Conservation (phyloP, 1,140 invertebrate species). For the Calliphora vicina region DNA sequence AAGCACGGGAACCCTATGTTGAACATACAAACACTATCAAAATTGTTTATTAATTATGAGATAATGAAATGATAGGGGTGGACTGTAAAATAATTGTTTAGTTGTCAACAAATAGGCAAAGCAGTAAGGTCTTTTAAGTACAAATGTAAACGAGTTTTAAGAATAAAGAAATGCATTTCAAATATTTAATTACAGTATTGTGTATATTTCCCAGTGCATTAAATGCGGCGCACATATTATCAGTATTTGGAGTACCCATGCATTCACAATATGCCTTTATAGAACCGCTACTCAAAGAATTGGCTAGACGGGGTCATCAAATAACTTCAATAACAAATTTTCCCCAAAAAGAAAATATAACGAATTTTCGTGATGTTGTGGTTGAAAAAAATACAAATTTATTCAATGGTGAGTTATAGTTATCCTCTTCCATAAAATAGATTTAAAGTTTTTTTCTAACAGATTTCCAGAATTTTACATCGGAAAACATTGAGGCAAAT, state of each 20-base stretch:
- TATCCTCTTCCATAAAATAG: background rate
- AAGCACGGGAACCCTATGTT: too few relatives aligned
- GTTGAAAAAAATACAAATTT: constrained; percentile 44
- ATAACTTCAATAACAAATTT: constrained; percentile 75
- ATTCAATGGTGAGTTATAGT: constrained; percentile 42
- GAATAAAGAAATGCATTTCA: background rate
- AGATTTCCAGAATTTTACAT: background rate
- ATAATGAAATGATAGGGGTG: too few relatives aligned
- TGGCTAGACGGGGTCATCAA: constrained; percentile 72
- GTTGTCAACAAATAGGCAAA: too few relatives aligned
- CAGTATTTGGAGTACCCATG: constrained; percentile 50
- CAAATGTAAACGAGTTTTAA: too few relatives aligned
- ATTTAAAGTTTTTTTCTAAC: background rate
- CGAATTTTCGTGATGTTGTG: constrained; percentile 53
- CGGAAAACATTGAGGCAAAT: background rate
- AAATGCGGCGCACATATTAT: constrained; percentile 48
- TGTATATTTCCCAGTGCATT: background rate
- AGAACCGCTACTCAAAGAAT: constrained; percentile 67
- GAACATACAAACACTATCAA: too few relatives aligned
- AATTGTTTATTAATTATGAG: too few relatives aligned
- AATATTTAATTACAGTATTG: background rate
- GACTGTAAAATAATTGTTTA: too few relatives aligned
- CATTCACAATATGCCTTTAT: constrained; percentile 56
- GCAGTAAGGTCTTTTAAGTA: too few relatives aligned
- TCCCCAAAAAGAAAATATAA: constrained; percentile 61